Evolutionary conservation across 2,797 vertebrate genomes (phyloP).

Genomic region (Siniperca obscura): DNA sequence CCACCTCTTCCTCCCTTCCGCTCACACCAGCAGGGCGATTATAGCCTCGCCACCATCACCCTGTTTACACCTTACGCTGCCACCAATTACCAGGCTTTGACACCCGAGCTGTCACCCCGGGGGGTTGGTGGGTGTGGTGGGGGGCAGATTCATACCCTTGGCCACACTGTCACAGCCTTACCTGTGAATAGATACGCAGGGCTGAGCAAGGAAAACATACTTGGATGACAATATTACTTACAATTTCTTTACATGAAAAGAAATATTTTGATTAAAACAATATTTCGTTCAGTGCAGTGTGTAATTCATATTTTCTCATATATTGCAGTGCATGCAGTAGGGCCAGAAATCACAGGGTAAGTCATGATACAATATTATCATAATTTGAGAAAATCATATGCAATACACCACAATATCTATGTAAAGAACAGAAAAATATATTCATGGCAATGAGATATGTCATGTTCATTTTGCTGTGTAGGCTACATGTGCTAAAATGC

Average conservation of each 20-base stretch:
- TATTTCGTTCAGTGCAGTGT: not conserved
- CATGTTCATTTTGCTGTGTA: too few relatives aligned
- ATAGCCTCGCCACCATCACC: slow-evolving; percentile 80
- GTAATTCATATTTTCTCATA: not conserved
- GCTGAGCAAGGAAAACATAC: slow-evolving; percentile 12
- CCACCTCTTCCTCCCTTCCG: slow-evolving; percentile 52
- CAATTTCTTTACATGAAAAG: not conserved
- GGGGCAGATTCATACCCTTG: slow-evolving; percentile 67
- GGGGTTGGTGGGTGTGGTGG: slow-evolving; percentile 48
- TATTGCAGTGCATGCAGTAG: not conserved
- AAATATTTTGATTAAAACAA: not conserved
- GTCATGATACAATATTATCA: not conserved
- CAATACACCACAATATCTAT: not conserved
- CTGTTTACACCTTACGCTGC: slow-evolving; percentile 85
- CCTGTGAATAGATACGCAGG: slow-evolving; percentile 64
- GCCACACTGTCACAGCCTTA: slow-evolving; percentile 74
- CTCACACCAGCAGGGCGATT: slow-evolving; percentile 73
- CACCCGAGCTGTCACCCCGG: slow-evolving; percentile 74
- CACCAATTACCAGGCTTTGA: slow-evolving; percentile 86
- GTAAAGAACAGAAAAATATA: not conserved
- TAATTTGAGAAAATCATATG: not conserved
- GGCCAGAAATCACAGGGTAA: not conserved
- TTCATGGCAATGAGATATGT: not conserved
- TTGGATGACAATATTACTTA: not conserved
- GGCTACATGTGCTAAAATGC: too few relatives aligned